A percentile compares a stretch with the other conserved stretches of the same genome.
Evolutionary conservation across 1,140 invertebrate species (phyloP).

Genomic region (Whitmania pigra): DNA sequence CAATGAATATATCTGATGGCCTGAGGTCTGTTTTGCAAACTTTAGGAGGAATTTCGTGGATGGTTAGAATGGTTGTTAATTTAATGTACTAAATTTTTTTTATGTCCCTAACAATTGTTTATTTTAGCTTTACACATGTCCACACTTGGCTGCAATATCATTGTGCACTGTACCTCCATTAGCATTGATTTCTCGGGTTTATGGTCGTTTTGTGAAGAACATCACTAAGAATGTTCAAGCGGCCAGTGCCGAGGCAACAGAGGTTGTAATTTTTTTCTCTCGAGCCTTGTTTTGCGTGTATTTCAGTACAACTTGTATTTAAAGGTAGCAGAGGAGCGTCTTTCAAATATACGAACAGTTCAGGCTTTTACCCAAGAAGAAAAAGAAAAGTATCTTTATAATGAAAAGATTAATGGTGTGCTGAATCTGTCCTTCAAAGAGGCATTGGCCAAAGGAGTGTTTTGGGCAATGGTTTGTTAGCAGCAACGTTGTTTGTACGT

Average conservation of each 20-base stretch:
- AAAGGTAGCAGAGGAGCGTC: slow-evolving; percentile 72
- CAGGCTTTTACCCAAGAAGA: slow-evolving; percentile 77
- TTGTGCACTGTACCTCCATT: slow-evolving; percentile 75
- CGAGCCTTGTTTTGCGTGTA: background rate
- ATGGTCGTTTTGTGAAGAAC: slow-evolving; percentile 71
- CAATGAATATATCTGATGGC: slow-evolving; percentile 86
- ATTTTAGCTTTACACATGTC: slow-evolving; percentile 67
- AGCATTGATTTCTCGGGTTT: slow-evolving; percentile 68
- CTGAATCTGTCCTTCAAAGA: slow-evolving; percentile 71
- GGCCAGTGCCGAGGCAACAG: slow-evolving; percentile 64
- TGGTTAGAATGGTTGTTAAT: slow-evolving; percentile 52
- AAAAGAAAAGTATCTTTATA: slow-evolving; percentile 61
- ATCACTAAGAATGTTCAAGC: slow-evolving; percentile 74
- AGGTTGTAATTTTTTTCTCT: slow-evolving; percentile 39
- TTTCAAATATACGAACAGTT: slow-evolving; percentile 84
- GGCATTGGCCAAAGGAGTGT: slow-evolving; percentile 68
- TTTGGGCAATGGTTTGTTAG: slow-evolving; percentile 73
- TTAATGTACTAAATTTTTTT: background rate
- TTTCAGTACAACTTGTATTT: background rate
- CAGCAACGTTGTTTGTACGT: no score
- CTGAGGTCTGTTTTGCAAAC: slow-evolving; percentile 71
- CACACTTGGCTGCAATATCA: slow-evolving; percentile 69
- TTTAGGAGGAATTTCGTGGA: slow-evolving; percentile 72
- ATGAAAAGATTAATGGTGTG: slow-evolving; percentile 57
- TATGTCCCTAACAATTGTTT: slow-evolving; percentile 5